Evolutionary conservation across 2,113 vertebrate genomes (phyloP).

Genomic region (Solea solea): DNA sequence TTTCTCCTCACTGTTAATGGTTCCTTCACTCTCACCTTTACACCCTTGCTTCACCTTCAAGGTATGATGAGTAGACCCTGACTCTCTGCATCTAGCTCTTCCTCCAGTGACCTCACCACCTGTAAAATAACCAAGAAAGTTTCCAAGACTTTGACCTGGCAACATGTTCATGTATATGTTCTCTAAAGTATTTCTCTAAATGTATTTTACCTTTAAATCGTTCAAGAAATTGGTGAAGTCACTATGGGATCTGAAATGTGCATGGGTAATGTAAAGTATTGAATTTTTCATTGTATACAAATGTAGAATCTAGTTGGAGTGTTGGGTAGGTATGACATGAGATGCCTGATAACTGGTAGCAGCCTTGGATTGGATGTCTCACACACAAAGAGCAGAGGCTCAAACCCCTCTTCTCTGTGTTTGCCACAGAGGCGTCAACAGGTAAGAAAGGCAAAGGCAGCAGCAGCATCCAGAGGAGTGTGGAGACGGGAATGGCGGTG

Average conservation of each 20-base stretch:
- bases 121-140: background rate
- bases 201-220: background rate
- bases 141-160: background rate
- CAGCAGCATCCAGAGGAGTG: conserved; percentile 94
- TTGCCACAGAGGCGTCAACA: conserved; percentile 83
- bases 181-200: background rate
- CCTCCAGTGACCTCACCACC: conserved; percentile 57
- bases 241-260: conserved; percentile 30
- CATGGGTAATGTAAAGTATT: conserved; percentile 30
- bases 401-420: conserved; percentile 11
- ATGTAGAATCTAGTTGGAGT: background rate
- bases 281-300: background rate
- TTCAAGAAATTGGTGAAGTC: conserved; percentile 52
- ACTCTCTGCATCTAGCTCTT: background rate
- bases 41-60: conserved; percentile 10
- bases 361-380: background rate
- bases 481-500: conserved; percentile 97
- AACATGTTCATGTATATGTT: background rate
- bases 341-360: conserved; percentile 42
- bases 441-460: conserved; percentile 88
- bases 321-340: conserved; percentile 12
- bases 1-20: conserved; percentile 28
- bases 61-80: background rate
- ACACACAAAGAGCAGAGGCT: background rate
- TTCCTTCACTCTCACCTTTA: conserved; percentile 25